These are phyloP conservation scores for Nannoperca obscura DNA, from an alignment of 2,797 vertebrate species.

Conservation along the genomic window DNA sequence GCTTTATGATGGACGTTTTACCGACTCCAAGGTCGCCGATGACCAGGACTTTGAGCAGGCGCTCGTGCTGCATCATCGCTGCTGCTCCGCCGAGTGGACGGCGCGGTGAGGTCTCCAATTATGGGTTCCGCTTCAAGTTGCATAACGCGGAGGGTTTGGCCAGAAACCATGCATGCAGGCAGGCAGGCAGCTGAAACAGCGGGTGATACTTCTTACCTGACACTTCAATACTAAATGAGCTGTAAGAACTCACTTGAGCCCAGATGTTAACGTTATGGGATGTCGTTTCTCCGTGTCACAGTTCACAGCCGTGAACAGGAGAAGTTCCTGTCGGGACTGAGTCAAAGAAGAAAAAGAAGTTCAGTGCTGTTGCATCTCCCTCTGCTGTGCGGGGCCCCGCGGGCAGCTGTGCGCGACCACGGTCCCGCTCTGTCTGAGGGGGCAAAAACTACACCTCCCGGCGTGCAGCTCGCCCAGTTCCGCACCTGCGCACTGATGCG, in stretches of 20 bases:
- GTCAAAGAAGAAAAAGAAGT: too few species aligned
- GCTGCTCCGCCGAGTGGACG: not conserved
- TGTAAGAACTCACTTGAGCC: not conserved
- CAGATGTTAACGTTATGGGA: not conserved
- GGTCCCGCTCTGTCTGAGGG: rapidly evolving
- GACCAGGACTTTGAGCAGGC: slow-evolving; percentile 85
- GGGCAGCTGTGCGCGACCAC: too few species aligned
- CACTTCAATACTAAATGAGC: not conserved
- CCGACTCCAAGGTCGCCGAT: slow-evolving; percentile 88
- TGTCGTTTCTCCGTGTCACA: too few species aligned
- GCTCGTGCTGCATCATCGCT: slow-evolving; percentile 80
- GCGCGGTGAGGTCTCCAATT: slow-evolving; percentile 27
- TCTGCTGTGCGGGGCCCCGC: not conserved
- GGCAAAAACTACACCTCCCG: slow-evolving; percentile 50
- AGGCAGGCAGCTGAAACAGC: not conserved
- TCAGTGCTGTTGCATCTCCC: not conserved
- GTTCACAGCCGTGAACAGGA: not conserved
- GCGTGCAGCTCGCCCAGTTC: slow-evolving; percentile 4
- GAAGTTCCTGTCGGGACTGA: not conserved
- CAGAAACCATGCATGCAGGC: not conserved
- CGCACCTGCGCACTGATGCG: slow-evolving; percentile 15
- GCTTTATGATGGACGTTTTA: slow-evolving; percentile 87
- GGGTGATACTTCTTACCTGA: too few species aligned
- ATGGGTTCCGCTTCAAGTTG: slow-evolving; percentile 11
- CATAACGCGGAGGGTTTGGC: not conserved